Base-by-base conservation (phyloP, 1,140 invertebrate species). In the Brachionus sp. region DNA sequence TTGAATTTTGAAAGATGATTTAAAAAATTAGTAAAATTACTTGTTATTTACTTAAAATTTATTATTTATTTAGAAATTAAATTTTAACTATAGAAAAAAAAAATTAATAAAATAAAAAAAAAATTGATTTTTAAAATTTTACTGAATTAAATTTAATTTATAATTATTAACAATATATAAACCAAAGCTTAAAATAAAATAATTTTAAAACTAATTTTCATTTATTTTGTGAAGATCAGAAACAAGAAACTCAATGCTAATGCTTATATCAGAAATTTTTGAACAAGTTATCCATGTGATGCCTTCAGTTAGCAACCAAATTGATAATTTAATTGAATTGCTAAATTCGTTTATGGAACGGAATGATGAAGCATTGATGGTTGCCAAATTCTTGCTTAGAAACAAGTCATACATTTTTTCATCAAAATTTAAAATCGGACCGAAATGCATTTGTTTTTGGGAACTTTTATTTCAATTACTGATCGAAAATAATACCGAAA, bases 341-440 rank as follows among this genome's bases (percentile, higher is more conserved):
- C 12, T 75, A 1, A 44, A 75, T 12, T 16, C 39, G 12, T 75
- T 44, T 75, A 46, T 75, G 42, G 70, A 75, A 9, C 16, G 70
- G 23, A 39, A 44, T n/a, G 42, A 75, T 46, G 70, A 75, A 46
- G 39, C 70, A 4, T 75, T 75, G 5, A 25, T 16, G 7, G 42
- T 75, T 23, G 70, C 70, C 7, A 75, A 75, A 3, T 75, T 75
- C 29, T 75, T 75, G n/a, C 16, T n/a, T 4, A 37, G 44, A 75
- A 75, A 75, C 42, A 44, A 75, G 25, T 12, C 5, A 2, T 10
- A 29, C 44, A 25, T 44, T 3, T 75, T 75, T 75, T 25, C 37
- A 46, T 46, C 39, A 46, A 16, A 39, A 75, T 46, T n/a, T 19
- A 16, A 57, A 57, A 16, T 46, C 25, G 39, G 39, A 9, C 16